Evolutionary conservation across 2,797 vertebrate genomes (phyloP), one percentile per base, ranked within the genome.

Genomic region (Scolopax rusticola): DNA sequence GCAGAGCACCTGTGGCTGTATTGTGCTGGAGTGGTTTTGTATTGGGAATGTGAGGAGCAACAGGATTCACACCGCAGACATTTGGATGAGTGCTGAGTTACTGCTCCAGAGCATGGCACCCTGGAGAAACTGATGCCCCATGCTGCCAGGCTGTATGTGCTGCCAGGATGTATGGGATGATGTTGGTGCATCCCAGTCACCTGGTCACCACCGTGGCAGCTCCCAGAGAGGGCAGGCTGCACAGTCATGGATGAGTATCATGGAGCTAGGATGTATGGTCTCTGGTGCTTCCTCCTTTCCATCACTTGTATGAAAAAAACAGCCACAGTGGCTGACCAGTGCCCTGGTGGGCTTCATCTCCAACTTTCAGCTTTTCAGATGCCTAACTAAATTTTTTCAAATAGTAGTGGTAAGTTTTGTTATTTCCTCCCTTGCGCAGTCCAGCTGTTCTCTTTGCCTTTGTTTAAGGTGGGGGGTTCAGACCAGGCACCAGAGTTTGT

Each of bases 61-160:
- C 47, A 59, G 38, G 12, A 36, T 82, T 87, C 12, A 3, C 38
- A 70, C 36, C 19, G 65, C 30, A 76, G 20, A 36, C 1, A 5
- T 45, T 28, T 80, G 64, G 15, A 9, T 27, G 36, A 78, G 30
- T 56, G 54, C 27, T 5, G 9, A 15, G 4, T 63, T 48, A 24
- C 56, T 90, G 76, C 0, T 0, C 33, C 2, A 11, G 64, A 45
- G 13, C 8, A 0, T 0, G 2, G 12, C 2, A 1, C 33, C 43
- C 15, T 53, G 30, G 11, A 32, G 23, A 77, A 54, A 7, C 6
- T 14, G 11, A 5, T 83, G 32, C 3, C 45, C 28, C 4, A 1
- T 53, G 48, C 30, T 81, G 59, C 38, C 45, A 50, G 48, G 79
- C n/a, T 0, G 0, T 43, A 13, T 60, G 57, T 81, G 40, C n/a